Percentiles rank a stretch among this genome's conserved stretches.
Evolutionary conservation across 30 jellyfish, hydroid and myxozoan species (phyloP).

Genomic region (Hydra vulgaris): DNA sequence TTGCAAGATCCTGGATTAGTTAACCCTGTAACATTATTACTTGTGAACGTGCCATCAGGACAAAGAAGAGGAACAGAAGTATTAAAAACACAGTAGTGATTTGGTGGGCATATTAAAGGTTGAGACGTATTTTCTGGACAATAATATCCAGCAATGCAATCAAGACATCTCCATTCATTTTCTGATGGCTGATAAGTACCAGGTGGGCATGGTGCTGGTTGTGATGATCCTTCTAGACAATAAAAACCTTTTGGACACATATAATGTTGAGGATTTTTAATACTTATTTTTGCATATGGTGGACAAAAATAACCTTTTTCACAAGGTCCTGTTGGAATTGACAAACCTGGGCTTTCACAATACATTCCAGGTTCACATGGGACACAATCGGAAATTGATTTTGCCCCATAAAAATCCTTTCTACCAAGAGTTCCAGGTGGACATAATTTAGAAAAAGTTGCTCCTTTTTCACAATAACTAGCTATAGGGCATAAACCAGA

Average conservation of each 20-base stretch:
- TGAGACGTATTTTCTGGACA: slow-evolving; percentile 75
- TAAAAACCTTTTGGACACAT: slow-evolving; percentile 70
- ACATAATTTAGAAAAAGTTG: slow-evolving; percentile 52
- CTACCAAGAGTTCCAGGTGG: slow-evolving; percentile 86
- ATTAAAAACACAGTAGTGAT: slow-evolving; percentile 47
- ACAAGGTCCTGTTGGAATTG: slow-evolving; percentile 67
- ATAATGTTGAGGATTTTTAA: slow-evolving; percentile 39
- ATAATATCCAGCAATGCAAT: slow-evolving; percentile 65
- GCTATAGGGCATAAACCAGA: slow-evolving; percentile 66
- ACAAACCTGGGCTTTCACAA: slow-evolving; percentile 67
- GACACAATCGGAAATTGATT: slow-evolving; percentile 52
- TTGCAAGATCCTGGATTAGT: slow-evolving; percentile 53
- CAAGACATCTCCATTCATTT: slow-evolving; percentile 39
- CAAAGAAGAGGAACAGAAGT: slow-evolving; percentile 61
- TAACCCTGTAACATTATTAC: slow-evolving; percentile 56
- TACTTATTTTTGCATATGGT: slow-evolving; percentile 29
- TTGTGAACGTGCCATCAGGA: slow-evolving; percentile 89
- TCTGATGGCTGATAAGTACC: slow-evolving; percentile 84
- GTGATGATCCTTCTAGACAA: slow-evolving; percentile 75
- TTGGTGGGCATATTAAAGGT: slow-evolving; percentile 82
- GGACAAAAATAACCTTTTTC: slow-evolving; percentile 84
- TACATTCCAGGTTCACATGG: slow-evolving; percentile 86
- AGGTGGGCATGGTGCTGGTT: slow-evolving; percentile 80
- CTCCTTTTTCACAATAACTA: slow-evolving; percentile 52
- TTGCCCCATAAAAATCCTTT: slow-evolving; percentile 50